Base-by-base conservation (phyloP, 92 coral and sea anemone species). In the Bergia puertoricense region DNA sequence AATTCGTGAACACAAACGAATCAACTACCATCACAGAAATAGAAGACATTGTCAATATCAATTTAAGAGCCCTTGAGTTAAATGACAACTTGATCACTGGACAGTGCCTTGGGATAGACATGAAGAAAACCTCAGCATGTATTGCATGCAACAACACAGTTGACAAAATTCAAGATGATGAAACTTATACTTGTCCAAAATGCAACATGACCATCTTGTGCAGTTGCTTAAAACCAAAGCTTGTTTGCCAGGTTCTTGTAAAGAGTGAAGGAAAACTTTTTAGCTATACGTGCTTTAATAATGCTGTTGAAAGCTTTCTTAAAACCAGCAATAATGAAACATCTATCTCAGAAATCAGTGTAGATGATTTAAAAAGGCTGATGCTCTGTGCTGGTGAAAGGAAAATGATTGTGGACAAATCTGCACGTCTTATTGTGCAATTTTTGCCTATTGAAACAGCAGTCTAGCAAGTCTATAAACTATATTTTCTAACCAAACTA, bases 31-130 rank as follows among this genome's bases (percentile, higher is more conserved):
- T 89, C 44, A 65, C 85, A 89, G 88, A 90, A 76, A 92, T 86
- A 14, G 89, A 86, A 80, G 90, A 89, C 45, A 81, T 92, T 80
- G 66, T 56, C 2, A 86, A 89, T 81, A 54, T 92, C 94, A 89
- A 89, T 74, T 41, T 89, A 6, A 89, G 72, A 18, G 80, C 90
- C 80, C 90, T 89, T 42, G 86, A 89, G 78, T 46, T 79, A 48
- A 85, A 54, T 65, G 85, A 89, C 66, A 92, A 80, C 78, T 57
- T 92, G 75, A 62, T 59, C 66, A 80, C 77, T 44, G 95, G 85
- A 40, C 81, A 90, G 50, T 91, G 90, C 51, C 36, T 90, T 59
- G 93, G 95, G n/a, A 90, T 92, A 41, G 90, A 90, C 46, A 88
- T 92, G 77, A 92, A 90, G 78, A 81, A 84, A 68, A 76, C 78